These are phyloP conservation scores for Pinna nobilis DNA, from an alignment of 1,140 invertebrate genomes.

Conservation along the genomic window DNA sequence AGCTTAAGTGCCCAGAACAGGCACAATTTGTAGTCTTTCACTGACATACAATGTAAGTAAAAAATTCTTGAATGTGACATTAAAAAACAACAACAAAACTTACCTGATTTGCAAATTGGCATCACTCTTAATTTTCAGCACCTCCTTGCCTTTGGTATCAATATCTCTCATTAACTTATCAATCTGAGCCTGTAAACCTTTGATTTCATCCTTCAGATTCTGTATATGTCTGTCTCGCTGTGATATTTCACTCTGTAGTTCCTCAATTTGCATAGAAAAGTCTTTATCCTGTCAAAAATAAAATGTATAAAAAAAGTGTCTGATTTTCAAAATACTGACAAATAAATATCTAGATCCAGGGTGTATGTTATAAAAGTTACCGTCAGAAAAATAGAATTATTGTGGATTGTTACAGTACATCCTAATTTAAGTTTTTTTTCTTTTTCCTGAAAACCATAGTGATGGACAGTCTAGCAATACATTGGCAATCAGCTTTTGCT, in stretches of 20 bases:
- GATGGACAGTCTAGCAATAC: too few species aligned
- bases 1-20: too few species aligned
- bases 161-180: constrained; percentile 66
- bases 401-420: too few species aligned
- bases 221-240: constrained; percentile 65
- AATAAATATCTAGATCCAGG: background rate
- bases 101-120: constrained; percentile 66
- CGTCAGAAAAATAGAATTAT: too few species aligned
- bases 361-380: too few species aligned
- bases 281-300: constrained; percentile 65
- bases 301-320: background rate
- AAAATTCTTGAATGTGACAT: too few species aligned
- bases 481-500: too few species aligned
- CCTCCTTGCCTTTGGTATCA: constrained; percentile 65
- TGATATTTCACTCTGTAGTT: constrained; percentile 68
- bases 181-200: constrained; percentile 60
- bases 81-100: background rate
- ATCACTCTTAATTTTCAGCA: constrained; percentile 64
- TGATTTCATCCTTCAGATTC: constrained; percentile 66
- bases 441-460: too few species aligned
- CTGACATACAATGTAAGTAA: too few species aligned
- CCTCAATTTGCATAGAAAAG: constrained; percentile 64
- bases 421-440: too few species aligned
- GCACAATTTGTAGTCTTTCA: too few species aligned
- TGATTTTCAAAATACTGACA: background rate